Evolutionary conservation across 2,888 invertebrate genomes (phyloP), one percentile per base, ranked within the genome.

Genomic region (Steinernema hermaphroditum): DNA sequence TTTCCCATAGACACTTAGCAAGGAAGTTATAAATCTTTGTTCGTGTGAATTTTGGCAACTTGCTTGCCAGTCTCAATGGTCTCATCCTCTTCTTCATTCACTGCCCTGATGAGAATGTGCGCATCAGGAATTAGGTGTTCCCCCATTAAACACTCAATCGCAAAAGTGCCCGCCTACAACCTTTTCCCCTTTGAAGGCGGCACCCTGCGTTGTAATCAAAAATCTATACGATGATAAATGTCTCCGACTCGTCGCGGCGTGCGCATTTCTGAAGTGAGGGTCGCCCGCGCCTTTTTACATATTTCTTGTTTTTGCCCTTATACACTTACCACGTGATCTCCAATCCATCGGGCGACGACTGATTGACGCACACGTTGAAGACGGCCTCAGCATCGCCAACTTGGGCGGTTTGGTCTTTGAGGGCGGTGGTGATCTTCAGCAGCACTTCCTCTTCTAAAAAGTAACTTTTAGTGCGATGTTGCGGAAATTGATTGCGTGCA

Each of bases 321-420:
- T 37, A 37, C 37, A 54, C 54, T 54, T 27, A 54, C 54, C 54
- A 54, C 27, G 14, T 24, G 54, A 54, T 54, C 24, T 54, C 24
- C 54, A 54, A 27, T 2, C 24, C 54, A 24, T 54, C 27, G 54
- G 54, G n/a, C 24, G 54, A 19, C 54, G 22, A 14, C 27, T 54
- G 54, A 24, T 54, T 54, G 54, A 54, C 54, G 27, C 54, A 54
- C 22, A 54, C 27, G 54, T 54, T 54, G 54, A 54, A 54, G 19
- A 27, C 54, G 54, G 16, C 54, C 6, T 54, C 54, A 2, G 54
- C 54, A 16, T 54, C 54, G 2, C 54, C 54, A 14, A 54, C 54
- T 27, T 54, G 24, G 2, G 54, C 27, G 24, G 27, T 54, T 54
- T 54, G 54, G 54, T 54, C 54, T 22, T 54, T 54, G 22, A 54